These are phyloP conservation scores for Tenebrosternarchus preto DNA, from an alignment of 2,113 vertebrate genomes.

Conservation along the genomic window DNA sequence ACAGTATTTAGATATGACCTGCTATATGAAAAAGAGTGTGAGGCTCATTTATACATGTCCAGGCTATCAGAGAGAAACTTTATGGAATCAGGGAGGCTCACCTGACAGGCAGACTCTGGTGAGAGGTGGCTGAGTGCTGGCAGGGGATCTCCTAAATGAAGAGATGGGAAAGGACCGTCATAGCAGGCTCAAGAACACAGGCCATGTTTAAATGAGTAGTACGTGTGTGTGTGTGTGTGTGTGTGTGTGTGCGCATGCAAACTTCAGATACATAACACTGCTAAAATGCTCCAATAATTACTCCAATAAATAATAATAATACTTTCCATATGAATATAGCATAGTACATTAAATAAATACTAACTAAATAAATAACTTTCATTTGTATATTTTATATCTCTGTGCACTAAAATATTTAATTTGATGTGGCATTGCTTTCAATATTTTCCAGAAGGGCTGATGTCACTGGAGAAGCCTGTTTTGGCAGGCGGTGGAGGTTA, in stretches of 20 bases:
- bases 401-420: neutral
- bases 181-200: neutral
- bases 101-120: slow-evolving; percentile 94
- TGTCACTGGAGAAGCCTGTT: slow-evolving; percentile 14
- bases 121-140: slow-evolving; percentile 84
- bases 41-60: neutral
- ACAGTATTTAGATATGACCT: neutral
- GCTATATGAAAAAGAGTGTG: neutral
- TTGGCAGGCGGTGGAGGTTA: neutral
- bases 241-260: too few species aligned
- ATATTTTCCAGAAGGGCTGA: neutral
- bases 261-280: neutral
- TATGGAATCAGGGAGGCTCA: slow-evolving; percentile 63
- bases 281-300: neutral
- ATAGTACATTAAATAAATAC: neutral
- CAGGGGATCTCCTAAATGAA: slow-evolving; percentile 87
- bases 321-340: neutral
- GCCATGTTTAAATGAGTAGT: neutral
- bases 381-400: too few species aligned
- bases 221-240: too few species aligned
- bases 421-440: neutral
- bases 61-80: neutral
- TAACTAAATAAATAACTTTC: neutral
- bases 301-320: neutral
- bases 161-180: slow-evolving; percentile 14